A percentile compares a stretch with the other conserved stretches of the same genome.
Conservation (phyloP, 2,113 vertebrate species). For the Saccopteryx leptura region DNA sequence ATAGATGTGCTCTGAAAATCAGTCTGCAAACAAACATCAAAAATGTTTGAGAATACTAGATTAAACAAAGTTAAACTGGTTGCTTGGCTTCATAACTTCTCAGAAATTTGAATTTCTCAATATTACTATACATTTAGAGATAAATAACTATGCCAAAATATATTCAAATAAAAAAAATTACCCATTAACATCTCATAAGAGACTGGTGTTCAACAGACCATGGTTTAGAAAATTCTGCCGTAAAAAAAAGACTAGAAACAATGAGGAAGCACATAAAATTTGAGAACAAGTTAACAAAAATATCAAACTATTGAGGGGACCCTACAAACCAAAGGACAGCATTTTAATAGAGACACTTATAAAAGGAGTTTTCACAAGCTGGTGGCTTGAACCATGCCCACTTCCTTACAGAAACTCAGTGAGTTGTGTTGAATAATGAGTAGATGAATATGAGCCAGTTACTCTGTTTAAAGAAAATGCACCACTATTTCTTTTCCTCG, state of each 20-base stretch:
- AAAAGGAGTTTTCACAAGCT: neutral
- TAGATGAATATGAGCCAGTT: neutral
- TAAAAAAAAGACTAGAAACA: constrained; percentile 12
- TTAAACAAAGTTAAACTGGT: neutral
- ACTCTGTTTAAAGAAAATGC: constrained; percentile 34
- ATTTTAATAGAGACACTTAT: constrained; percentile 33
- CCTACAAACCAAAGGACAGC: constrained; percentile 23
- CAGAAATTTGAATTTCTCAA: neutral
- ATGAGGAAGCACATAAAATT: constrained; percentile 61
- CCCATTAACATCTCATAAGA: neutral
- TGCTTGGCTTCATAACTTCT: neutral
- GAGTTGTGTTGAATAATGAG: neutral
- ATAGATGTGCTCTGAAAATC: constrained; percentile 21
- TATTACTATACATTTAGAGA: neutral
- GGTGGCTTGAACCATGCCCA: neutral
- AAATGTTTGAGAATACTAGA: neutral
- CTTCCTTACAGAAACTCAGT: neutral
- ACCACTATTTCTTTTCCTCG: constrained; percentile 27
- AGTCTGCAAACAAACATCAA: neutral
- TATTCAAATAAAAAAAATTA: neutral
- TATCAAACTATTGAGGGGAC: constrained; percentile 15
- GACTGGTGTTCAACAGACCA: neutral
- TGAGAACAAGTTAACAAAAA: constrained; percentile 63
- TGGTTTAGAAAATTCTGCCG: constrained; percentile 10
- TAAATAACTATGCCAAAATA: neutral